These are phyloP conservation scores for Alcedo quadribrachys DNA, from an alignment of 2,797 vertebrate genomes.

Conservation along the genomic window DNA sequence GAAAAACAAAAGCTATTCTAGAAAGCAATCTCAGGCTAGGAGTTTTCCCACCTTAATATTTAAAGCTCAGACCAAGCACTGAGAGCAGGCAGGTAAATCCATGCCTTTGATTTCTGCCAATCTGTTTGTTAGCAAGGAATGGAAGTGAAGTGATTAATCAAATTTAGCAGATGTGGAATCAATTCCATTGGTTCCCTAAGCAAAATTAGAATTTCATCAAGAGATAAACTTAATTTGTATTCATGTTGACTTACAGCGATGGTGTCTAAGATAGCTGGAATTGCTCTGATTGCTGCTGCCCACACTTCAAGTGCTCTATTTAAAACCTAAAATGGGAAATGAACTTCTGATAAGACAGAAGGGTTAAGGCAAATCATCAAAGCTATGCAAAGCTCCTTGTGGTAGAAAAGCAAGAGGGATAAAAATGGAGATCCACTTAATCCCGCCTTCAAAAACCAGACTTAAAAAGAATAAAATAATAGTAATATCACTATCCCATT, in stretches of 20 bases:
- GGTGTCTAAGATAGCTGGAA: conserved; percentile 1
- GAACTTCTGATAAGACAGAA: conserved; percentile 8
- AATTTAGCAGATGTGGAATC: conserved; percentile 46
- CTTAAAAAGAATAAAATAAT: conserved; percentile 32
- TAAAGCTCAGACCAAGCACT: not conserved
- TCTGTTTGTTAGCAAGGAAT: conserved; percentile 23
- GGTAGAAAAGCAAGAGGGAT: not conserved
- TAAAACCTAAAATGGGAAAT: conserved; percentile 10
- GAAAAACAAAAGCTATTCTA: not conserved
- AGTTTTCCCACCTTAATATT: not conserved
- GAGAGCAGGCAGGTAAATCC: conserved; percentile 21
- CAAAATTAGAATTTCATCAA: conserved; percentile 50
- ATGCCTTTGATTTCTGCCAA: conserved; percentile 52
- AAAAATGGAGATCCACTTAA: conserved; percentile 21
- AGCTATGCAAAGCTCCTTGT: conserved; percentile 7
- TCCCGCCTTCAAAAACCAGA: not conserved
- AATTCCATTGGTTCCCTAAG: conserved; percentile 31
- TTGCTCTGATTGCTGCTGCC: conserved; percentile 8
- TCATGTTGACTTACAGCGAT: conserved; percentile 1
- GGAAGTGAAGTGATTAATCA: conserved; percentile 52
- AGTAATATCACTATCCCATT: not conserved
- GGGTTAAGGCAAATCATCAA: conserved; percentile 25
- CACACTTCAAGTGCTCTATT: conserved; percentile 16
- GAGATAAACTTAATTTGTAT: conserved; percentile 53
- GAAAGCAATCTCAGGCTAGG: not conserved